Percentiles rank a stretch among this genome's conserved stretches.
Conservation (phyloP, 2,888 invertebrate genomes). For the Alsophila aescularia region DNA sequence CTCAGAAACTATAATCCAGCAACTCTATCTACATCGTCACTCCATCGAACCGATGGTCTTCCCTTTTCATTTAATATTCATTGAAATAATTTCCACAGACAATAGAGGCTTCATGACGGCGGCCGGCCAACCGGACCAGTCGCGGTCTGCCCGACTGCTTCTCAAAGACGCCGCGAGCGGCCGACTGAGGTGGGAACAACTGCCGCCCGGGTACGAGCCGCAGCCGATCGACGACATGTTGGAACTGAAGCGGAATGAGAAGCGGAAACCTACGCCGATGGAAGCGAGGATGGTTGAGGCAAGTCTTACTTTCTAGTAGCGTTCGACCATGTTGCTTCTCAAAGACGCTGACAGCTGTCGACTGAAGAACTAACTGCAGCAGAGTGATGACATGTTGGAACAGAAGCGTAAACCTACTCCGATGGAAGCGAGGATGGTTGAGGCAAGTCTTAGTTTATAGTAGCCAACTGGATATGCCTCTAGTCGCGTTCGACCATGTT, state of each 20-base stretch:
- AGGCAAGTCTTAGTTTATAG: conserved; percentile 51
- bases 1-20: no score
- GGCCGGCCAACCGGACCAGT: conserved; percentile 96
- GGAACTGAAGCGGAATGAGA: conserved; percentile 47
- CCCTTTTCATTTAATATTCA: background rate
- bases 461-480: no score
- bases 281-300: conserved; percentile 74
- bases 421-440: conserved; percentile 58
- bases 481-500: no score
- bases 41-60: no score
- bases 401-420: conserved; percentile 67
- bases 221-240: conserved; percentile 81
- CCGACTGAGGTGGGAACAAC: conserved; percentile 91
- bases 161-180: conserved; percentile 97
- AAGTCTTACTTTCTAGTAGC: conserved; percentile 21
- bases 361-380: no score
- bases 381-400: no score
- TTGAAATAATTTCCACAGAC: conserved; percentile 77
- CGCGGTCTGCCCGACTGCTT: conserved; percentile 94
- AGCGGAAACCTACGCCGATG: conserved; percentile 65
- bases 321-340: no score
- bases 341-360: no score
- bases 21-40: no score
- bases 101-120: conserved; percentile 99
- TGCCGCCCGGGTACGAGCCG: conserved; percentile 90